Conservation (phyloP, 2,797 vertebrate genomes). For the Tauraco hartlaubi region DNA sequence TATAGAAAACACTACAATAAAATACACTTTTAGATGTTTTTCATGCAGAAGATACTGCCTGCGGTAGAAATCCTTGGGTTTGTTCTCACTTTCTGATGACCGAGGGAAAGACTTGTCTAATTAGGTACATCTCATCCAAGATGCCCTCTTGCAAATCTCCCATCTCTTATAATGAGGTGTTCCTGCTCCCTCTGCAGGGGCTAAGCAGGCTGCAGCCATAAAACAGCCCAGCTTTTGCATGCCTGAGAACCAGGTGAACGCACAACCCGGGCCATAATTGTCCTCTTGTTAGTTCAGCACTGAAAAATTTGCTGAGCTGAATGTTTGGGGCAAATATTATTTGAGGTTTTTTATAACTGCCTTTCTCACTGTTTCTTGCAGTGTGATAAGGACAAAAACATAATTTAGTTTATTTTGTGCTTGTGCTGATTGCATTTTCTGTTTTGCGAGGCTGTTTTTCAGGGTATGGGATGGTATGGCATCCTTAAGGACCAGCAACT, state of each 20-base stretch:
- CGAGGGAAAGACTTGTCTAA: neutral
- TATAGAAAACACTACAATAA: neutral
- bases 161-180: slow-evolving; percentile 56
- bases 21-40: neutral
- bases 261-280: neutral
- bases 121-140: neutral
- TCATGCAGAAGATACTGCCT: neutral
- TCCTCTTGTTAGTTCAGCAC: neutral
- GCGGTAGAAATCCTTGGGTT: neutral
- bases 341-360: neutral
- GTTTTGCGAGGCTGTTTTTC: neutral
- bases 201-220: slow-evolving; percentile 56
- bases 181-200: slow-evolving; percentile 73
- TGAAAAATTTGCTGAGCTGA: neutral
- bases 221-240: neutral
- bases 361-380: rapidly evolving
- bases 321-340: neutral
- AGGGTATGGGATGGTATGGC: neutral
- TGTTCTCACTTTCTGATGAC: neutral
- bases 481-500: neutral
- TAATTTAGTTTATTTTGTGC: neutral
- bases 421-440: neutral
- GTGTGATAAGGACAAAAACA: neutral
- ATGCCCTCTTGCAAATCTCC: slow-evolving; percentile 11
- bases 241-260: slow-evolving; percentile 1